Percentiles rank a stretch among this genome's conserved stretches.
Evolutionary conservation across 1,140 invertebrate species (phyloP).

Genomic region (Leptoteleia sp.): DNA sequence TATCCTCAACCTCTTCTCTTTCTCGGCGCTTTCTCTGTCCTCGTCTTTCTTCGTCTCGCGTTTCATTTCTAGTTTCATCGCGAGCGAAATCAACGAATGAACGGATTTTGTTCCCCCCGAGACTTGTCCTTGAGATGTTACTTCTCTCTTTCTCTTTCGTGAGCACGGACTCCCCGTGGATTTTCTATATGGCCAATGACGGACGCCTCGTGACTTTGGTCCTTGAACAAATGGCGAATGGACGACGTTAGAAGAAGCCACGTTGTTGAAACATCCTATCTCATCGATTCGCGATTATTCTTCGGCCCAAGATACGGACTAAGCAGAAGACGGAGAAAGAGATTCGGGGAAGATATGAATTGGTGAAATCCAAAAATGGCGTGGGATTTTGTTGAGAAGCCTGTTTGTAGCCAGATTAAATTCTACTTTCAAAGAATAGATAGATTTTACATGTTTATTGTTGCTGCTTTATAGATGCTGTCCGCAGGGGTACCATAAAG

Average conservation of each 20-base stretch:
- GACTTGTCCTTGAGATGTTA: too few relatives aligned
- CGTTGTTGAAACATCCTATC: slow-evolving; percentile 30
- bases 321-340: slow-evolving; percentile 1
- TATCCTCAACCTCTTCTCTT: slow-evolving; percentile 23
- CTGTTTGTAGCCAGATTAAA: slow-evolving; percentile 16
- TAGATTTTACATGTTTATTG: slow-evolving; percentile 39
- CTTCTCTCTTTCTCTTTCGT: slow-evolving; percentile 48
- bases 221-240: slow-evolving; percentile 62
- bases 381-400: slow-evolving; percentile 24
- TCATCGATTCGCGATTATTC: slow-evolving; percentile 56
- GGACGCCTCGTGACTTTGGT: slow-evolving; percentile 64
- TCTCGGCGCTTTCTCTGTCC: slow-evolving; percentile 20
- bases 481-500: slow-evolving; percentile 2
- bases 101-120: too few relatives aligned
- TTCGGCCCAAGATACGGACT: slow-evolving; percentile 2
- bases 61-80: too few relatives aligned
- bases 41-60: too few relatives aligned
- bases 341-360: slow-evolving; percentile 52
- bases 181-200: slow-evolving; percentile 65
- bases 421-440: slow-evolving; percentile 21
- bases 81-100: too few relatives aligned
- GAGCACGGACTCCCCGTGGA: slow-evolving; percentile 63
- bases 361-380: slow-evolving; percentile 47
- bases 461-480: slow-evolving; percentile 21
- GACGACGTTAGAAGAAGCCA: slow-evolving; percentile 57